phyloP scores from a whole-genome alignment of 2,888 invertebrate genomes.

The Hirtodrosophila histrioides region DNA sequence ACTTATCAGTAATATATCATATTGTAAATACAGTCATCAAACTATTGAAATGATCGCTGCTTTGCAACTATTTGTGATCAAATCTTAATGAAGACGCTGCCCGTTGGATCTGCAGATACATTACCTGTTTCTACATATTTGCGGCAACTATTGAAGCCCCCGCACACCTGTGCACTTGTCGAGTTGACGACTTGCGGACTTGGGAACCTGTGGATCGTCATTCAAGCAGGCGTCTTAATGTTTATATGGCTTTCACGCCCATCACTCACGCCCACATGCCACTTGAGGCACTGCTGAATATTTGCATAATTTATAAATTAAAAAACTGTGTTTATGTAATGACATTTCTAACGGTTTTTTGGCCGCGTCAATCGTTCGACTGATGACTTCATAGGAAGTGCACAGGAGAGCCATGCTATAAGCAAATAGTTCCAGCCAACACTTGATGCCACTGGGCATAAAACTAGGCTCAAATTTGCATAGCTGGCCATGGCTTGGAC shows the following conservation, averaged over 20 bases:
- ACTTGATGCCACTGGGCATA: conserved; percentile 27
- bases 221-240: conserved; percentile 28
- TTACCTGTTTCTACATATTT: conserved; percentile 43
- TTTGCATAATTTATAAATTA: conserved; percentile 76
- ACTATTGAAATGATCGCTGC: too few species aligned
- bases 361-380: not conserved
- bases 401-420: conserved; percentile 1
- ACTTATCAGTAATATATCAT: too few species aligned
- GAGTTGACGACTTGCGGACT: conserved; percentile 10
- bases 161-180: conserved; percentile 23
- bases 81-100: not conserved
- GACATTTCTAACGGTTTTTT: conserved; percentile 69
- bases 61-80: too few species aligned
- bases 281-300: conserved; percentile 34
- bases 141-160: conserved; percentile 55
- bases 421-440: not conserved
- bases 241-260: conserved; percentile 61
- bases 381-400: conserved; percentile 72
- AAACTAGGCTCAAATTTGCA: conserved; percentile 65
- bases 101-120: conserved; percentile 12
- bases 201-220: conserved; percentile 7
- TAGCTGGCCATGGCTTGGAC: conserved; percentile 41
- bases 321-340: conserved; percentile 73
- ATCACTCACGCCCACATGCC: conserved; percentile 64
- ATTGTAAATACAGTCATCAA: too few species aligned